These are phyloP conservation scores for Aepyceros melampus DNA, from an alignment of 2,113 vertebrate genomes.

Conservation along the genomic window DNA sequence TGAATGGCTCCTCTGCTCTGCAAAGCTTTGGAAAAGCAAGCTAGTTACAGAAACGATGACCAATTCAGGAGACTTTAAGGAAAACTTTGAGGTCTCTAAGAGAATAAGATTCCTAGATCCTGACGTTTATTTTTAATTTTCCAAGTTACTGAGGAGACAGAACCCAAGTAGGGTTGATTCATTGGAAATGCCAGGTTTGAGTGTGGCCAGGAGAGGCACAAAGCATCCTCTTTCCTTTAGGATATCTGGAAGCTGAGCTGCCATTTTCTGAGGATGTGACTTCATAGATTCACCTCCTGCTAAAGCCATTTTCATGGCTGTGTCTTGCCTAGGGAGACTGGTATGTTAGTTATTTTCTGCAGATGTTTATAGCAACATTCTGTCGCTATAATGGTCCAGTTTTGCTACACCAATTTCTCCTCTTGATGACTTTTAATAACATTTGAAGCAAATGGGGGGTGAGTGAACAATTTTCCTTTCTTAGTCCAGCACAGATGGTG, in stretches of 20 bases:
- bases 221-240: background rate
- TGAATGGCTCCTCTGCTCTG: background rate
- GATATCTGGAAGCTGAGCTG: background rate
- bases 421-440: conserved; percentile 2
- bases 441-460: background rate
- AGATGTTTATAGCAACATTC: background rate
- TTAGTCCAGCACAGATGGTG: background rate
- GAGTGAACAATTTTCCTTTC: background rate
- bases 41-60: background rate
- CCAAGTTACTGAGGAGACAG: background rate
- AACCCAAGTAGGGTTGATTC: background rate
- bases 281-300: background rate
- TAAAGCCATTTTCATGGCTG: conserved; percentile 7
- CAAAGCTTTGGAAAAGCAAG: background rate
- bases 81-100: background rate
- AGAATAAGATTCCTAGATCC: background rate
- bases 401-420: background rate
- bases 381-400: background rate
- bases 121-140: background rate
- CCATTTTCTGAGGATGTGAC: background rate
- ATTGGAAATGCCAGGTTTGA: background rate
- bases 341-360: background rate
- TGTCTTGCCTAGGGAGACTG: background rate
- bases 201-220: rapidly evolving
- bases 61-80: background rate